Evolutionary conservation across 2,113 vertebrate genomes (phyloP).

Genomic region (Triplophysa siluroides): DNA sequence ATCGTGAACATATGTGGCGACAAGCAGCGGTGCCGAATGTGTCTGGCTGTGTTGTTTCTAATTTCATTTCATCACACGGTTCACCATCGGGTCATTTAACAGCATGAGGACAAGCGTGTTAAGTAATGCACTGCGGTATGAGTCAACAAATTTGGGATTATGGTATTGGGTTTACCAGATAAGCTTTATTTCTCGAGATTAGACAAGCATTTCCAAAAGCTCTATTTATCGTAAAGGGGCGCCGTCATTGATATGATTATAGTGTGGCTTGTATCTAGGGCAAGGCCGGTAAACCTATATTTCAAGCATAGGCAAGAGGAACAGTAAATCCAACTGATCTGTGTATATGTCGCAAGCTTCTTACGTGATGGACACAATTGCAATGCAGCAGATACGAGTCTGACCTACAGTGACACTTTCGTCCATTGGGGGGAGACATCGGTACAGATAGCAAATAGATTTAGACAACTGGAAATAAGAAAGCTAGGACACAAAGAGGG

Average conservation of each 20-base stretch:
- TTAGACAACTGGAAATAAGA: conserved; percentile 1
- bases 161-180: conserved; percentile 35
- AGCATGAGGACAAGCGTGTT: background rate
- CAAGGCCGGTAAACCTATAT: conserved; percentile 15
- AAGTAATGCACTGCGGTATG: conserved; percentile 17
- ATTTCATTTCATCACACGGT: conserved; percentile 14
- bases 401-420: background rate
- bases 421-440: conserved; percentile 47
- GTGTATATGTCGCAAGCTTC: background rate
- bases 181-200: conserved; percentile 33
- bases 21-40: background rate
- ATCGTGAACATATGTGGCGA: conserved; percentile 13
- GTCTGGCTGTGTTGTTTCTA: conserved; percentile 7
- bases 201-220: conserved; percentile 23
- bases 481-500: conserved; percentile 45
- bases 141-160: conserved; percentile 36
- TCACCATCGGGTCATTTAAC: conserved; percentile 35
- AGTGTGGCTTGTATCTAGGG: conserved; percentile 12
- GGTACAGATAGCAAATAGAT: conserved; percentile 30
- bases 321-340: background rate
- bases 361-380: background rate
- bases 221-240: conserved; percentile 1
- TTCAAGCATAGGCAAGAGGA: background rate
- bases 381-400: background rate
- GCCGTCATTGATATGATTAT: conserved; percentile 30